Base-by-base conservation (phyloP, 2,888 invertebrate species). In the Bombylius major region DNA sequence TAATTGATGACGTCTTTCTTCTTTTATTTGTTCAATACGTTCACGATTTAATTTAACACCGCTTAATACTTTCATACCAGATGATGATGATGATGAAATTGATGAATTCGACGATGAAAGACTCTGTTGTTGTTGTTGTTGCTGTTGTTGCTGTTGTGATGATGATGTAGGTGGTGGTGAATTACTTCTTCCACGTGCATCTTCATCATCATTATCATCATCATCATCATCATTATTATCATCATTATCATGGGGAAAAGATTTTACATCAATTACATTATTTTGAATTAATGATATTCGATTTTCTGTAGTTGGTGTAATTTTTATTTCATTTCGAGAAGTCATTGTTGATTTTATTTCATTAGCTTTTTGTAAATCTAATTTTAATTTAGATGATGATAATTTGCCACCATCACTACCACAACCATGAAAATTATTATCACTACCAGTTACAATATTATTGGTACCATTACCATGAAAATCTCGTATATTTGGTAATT, bases 11-110 rank as follows among this genome's bases (percentile, higher is more conserved):
- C 93, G 78, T n/a, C 92, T 76, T 67, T 93, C 92, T 68, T 92
- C 90, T 74, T 93, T 93, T 69, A 92, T 93, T 69, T 87, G 86
- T 71, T 93, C 91, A 61, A 93, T 90, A 50, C 92, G 75, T 67
- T 92, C 91, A 50, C 92, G 76, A 65, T 87, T 86, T 32, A 83
- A 68, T 58, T 85, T 82, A 46, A 76, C 75, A 32, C 71, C 75
- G 55, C 80, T 79, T 8, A 81, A 76, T 0, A 79, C 73, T 32
- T 69, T 69, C 4, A 68, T 56, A 11, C 64, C 66, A 7, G 57
- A 58, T 6, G 58, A 55, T 61, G 33, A 58, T 42, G 64, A 63
- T 57, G 55, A 62, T 61, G 54, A 66, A 59, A 55, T 60, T 58
- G 53, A 60, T 51, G 42, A 13, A 53, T 31, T 33, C 50, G 47